Base-by-base conservation (phyloP, 2,888 invertebrate genomes). In the Nomada ferruginata region DNA sequence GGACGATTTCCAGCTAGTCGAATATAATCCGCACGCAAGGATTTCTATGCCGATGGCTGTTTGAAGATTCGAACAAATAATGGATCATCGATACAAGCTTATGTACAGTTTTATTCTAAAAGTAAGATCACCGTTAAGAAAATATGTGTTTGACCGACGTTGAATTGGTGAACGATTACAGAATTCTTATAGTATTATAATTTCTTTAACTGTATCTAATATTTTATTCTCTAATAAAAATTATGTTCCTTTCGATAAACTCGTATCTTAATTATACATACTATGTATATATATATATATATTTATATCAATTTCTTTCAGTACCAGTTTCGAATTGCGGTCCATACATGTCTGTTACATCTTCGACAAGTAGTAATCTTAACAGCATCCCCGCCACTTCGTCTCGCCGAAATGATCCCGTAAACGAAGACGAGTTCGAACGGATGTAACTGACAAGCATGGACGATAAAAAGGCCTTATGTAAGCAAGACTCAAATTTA, bases 11-110 rank as follows among this genome's bases (percentile, higher is more conserved):
- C 95, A 97, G 87, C 94, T 99, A 15, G 95, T 96, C 79, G 96
- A 95, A 76, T 99, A 99, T 92, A 96, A 97, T 81, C 98, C 98
- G 13, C 96, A 99, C 94, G 96, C 97, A 4, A 97, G 97, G 94
- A 97, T 99, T 88, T 95, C 96, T 77, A 98, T 99, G 99, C 96
- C 97, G 91, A 98, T 99, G 98, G 98, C 98, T 83, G 96, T 97
- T 61, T 97, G 94, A 95, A 10, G n/a, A 15, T 44, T 13, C 44
- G 52, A 23, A 23, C 23, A 15, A 59, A 42, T 23, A 42, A 53
- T 20, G 18, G 2, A 53, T 15, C 29, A 20, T 18, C 23, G 29
- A 55, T 29, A 66, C 42, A 53, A 53, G 36, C 36, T 55, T 68
- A 68, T 66, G n/a, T 36, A 68, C 36, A 55, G 2, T 7, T 70